Base-by-base conservation (phyloP, 1,140 invertebrate genomes). In the Dinoponera quadriceps region DNA sequence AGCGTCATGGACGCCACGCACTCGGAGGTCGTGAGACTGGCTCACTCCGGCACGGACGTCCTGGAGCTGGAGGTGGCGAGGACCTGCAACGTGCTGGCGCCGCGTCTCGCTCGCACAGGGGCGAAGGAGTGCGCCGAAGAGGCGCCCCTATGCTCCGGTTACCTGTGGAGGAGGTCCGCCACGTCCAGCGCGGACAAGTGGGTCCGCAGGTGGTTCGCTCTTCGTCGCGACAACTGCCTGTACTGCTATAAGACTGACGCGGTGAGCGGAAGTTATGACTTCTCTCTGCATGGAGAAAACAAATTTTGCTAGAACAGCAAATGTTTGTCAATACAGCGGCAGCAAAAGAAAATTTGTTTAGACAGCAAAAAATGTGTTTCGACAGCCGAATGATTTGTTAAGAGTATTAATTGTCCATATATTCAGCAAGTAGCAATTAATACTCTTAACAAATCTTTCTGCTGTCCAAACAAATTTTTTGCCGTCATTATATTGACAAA, bases 201-300 rank as follows among this genome's bases (percentile, higher is more conserved):
- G 98, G 96, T 98, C 66, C 95, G 97, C 63, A 95, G 98, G 63
- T 99, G 98, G 97, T 99, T 99, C 94, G 96, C 97, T 59, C 94
- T 99, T 44, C 97, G 98, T 83, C 96, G 96, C 62, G 98, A 99
- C 93, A 98, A 98, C 93, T 99, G 98, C 94, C 95, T 99, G 60
- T 99, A 99, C 94, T 99, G 98, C 94, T 99, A 98, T 94, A 99
- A 98, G 95, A 97, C 96, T 90, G 97, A 98, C 92, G 95, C 95
- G 88, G 97, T 98, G 93, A 95, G 96, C 86, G 20, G 82, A 66
- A 84, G 74, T 88, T 82, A 71, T 83, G 48, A 78, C 60, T 84
- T 87, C 68, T 84, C n/a, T 44, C 9, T 48, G 18, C 18, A 33
- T 29, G 33, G 84, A 2, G 27, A 5, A 29, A 66, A 18, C 20